Evolutionary conservation across 2,113 vertebrate species (phyloP).

Genomic region (Mustela nigripes): DNA sequence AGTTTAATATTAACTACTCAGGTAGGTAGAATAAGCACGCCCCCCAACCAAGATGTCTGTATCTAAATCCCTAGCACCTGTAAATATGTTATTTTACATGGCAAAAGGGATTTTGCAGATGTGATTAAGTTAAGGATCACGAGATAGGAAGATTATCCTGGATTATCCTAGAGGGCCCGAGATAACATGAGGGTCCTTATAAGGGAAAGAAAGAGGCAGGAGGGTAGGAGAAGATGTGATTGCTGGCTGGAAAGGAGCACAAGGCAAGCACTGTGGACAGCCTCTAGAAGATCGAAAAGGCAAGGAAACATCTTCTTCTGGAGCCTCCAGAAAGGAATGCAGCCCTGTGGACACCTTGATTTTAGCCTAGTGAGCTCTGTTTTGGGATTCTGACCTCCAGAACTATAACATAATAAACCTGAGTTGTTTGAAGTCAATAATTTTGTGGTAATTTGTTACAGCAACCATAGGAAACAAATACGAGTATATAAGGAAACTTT

Average conservation of each 20-base stretch:
- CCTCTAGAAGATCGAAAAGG: not conserved
- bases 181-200: not conserved
- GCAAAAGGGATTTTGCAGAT: slow-evolving; percentile 5
- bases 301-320: not conserved
- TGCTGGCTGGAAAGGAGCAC: not conserved
- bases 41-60: not conserved
- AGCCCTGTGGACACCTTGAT: not conserved
- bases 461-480: slow-evolving; percentile 35
- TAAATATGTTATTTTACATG: not conserved
- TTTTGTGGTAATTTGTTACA: slow-evolving; percentile 24
- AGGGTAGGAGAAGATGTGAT: not conserved
- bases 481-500: slow-evolving; percentile 45
- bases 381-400: slow-evolving; percentile 8
- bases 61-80: not conserved
- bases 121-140: slow-evolving; percentile 1
- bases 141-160: not conserved
- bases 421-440: not conserved
- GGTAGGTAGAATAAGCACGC: not conserved
- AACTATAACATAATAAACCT: slow-evolving; percentile 24
- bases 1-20: slow-evolving; percentile 13
- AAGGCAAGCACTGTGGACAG: not conserved
- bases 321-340: not conserved
- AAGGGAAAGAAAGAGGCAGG: not conserved
- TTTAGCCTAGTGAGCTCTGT: not conserved
- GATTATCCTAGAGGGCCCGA: not conserved